Base-by-base conservation (phyloP, 92 coral and sea anemone species). In the Heliopora coerulea region DNA sequence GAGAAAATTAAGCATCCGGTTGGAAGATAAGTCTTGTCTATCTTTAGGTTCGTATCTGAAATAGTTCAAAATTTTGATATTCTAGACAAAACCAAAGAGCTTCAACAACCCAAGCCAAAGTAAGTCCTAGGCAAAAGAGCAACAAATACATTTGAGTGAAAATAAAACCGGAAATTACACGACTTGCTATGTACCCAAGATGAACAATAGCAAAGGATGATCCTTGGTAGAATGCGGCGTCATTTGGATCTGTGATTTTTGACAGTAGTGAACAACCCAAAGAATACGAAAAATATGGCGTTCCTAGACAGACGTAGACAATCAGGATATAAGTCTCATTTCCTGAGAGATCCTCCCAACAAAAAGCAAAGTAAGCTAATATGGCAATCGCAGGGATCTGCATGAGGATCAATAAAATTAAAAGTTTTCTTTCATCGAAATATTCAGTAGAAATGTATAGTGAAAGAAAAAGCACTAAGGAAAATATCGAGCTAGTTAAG, bases 191-290 rank as follows among this genome's bases (percentile, higher is more conserved):
- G 19, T 26, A 46, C 7, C 40, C 75, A 20, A 68, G 56, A 31
- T 68, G 60, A 14, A 21, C 35, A 18, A 49, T 33, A 12, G 75
- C 44, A 19, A 26, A 68, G 4, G 59, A 68, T 20, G 60, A 68
- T 8, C 75, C 75, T 68, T 68, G 75, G 25, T 68, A 68, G 34
- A 68, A 68, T 0, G 58, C 75, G 0, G 59, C 75, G 33, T 41
- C 54, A 5, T 13, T 68, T 0, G 59, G 75, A 37, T 68, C 59
- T 24, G 75, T 68, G 41, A 68, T 68, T 48, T 56, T 48, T 2
- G 59, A 54, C 24, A 68, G 8, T 14, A 68, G 13, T 15, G 75
- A 68, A 50, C 59, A 68, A 23, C 75, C 75, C 0, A 68, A 30
- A 17, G 59, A 59, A 24, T 46, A 68, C 33, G 27, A 25, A 19